Evolutionary conservation across 2,888 invertebrate genomes (phyloP).

Genomic region (Empis stercorea): DNA sequence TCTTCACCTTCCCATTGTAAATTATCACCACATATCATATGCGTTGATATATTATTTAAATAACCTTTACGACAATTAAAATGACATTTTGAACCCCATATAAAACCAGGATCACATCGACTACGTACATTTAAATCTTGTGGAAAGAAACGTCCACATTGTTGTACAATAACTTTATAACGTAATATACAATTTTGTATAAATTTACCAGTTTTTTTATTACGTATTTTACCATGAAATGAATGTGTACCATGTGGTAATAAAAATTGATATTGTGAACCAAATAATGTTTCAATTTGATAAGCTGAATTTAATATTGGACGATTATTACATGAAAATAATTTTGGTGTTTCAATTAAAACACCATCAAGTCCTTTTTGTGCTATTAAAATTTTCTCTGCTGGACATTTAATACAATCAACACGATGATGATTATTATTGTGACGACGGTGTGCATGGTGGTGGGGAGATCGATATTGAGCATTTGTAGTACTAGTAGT

Average conservation of each 20-base stretch:
- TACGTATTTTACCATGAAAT: constrained; percentile 14
- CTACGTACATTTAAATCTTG: constrained; percentile 10
- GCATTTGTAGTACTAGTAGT: background rate
- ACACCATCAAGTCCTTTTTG: constrained; percentile 15
- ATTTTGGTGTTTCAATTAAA: constrained; percentile 13
- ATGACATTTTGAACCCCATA: constrained; percentile 17
- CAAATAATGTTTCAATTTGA: constrained; percentile 15
- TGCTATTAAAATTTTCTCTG: constrained; percentile 14
- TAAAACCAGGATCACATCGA: constrained; percentile 13
- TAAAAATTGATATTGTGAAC: constrained; percentile 12
- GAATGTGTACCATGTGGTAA: constrained; percentile 15
- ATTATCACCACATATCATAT: constrained; percentile 14
- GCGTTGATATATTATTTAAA: constrained; percentile 11
- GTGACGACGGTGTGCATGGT: background rate
- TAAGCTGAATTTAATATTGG: constrained; percentile 11
- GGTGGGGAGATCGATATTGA: background rate
- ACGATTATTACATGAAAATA: constrained; percentile 14
- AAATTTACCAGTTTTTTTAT: constrained; percentile 10
- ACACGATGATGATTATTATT: background rate
- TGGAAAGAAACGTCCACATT: constrained; percentile 12
- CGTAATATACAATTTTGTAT: constrained; percentile 14
- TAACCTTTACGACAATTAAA: constrained; percentile 14
- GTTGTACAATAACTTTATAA: constrained; percentile 16
- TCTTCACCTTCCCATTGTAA: constrained; percentile 15
- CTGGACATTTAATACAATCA: constrained; percentile 15